Conservation (phyloP, 2,888 invertebrate genomes). For the Pseudoips prasinana region DNA sequence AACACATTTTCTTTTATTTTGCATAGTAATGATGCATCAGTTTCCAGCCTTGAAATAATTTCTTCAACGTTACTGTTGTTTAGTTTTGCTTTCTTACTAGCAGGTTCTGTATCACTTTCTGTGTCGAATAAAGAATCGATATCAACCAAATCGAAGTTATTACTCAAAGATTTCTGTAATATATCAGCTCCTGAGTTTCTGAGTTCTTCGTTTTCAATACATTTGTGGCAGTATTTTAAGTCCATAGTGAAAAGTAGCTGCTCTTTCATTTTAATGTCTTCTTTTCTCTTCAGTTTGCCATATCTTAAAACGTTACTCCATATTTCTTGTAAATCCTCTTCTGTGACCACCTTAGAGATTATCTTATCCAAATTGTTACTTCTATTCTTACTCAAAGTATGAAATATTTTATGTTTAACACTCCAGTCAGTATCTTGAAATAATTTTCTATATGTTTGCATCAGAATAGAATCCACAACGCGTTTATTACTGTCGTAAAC, state of each 20-base stretch:
- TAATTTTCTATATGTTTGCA: slow-evolving; percentile 36
- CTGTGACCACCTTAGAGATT: slow-evolving; percentile 31
- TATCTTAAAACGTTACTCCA: slow-evolving; percentile 29
- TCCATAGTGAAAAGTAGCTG: slow-evolving; percentile 25
- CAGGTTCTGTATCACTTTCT: slow-evolving; percentile 51
- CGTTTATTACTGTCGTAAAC: slow-evolving; percentile 36
- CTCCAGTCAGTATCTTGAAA: slow-evolving; percentile 35
- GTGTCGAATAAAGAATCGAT: slow-evolving; percentile 52
- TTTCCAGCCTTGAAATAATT: slow-evolving; percentile 53
- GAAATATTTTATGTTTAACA: slow-evolving; percentile 38
- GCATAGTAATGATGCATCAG: slow-evolving; percentile 41
- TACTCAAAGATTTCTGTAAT: slow-evolving; percentile 27
- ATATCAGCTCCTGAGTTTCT: slow-evolving; percentile 5
- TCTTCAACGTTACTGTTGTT: slow-evolving; percentile 40
- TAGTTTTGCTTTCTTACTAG: slow-evolving; percentile 56
- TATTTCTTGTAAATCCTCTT: slow-evolving; percentile 35
- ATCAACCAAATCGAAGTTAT: slow-evolving; percentile 61
- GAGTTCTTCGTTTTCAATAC: slow-evolving; percentile 27
- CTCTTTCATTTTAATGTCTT: slow-evolving; percentile 22
- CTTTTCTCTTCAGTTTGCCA: slow-evolving; percentile 12
- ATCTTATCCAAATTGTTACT: slow-evolving; percentile 33
- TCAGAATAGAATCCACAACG: slow-evolving; percentile 28
- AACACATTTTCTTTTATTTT: slow-evolving; percentile 47
- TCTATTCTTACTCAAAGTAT: slow-evolving; percentile 22
- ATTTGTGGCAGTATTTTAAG: slow-evolving; percentile 45